A percentile compares a stretch with the other conserved stretches of the same genome.
phyloP scores from a whole-genome alignment of 1,140 invertebrate species.

The Drosophila truncata region DNA sequence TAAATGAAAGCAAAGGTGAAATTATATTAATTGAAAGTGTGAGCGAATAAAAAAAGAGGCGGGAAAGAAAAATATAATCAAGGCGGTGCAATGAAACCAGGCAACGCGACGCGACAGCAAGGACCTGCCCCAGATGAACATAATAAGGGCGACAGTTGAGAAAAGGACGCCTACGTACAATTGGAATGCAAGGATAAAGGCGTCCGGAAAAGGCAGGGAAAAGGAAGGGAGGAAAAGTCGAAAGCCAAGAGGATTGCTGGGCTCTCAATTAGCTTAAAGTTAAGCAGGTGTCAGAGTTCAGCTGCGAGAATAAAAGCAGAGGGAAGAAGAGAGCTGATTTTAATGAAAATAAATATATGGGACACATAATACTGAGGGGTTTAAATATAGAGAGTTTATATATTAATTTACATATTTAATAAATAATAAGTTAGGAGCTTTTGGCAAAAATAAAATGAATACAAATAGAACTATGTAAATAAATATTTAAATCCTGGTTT shows the following conservation, averaged over 20 bases:
- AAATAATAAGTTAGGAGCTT: not conserved
- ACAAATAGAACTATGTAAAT: no score
- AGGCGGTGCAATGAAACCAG: conserved; percentile 26
- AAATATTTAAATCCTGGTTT: no score
- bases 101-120: not conserved
- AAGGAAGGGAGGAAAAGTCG: conserved; percentile 11
- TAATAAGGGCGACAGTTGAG: conserved; percentile 46
- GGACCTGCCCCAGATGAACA: conserved; percentile 7
- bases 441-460: no score
- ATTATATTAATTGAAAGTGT: conserved; percentile 72
- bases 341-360: not conserved
- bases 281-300: conserved; percentile 27
- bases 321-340: not conserved
- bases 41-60: conserved; percentile 17
- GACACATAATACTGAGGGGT: not conserved
- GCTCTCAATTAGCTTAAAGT: conserved; percentile 44
- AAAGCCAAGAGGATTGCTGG: conserved; percentile 20
- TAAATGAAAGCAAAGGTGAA: conserved; percentile 64
- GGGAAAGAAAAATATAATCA: conserved; percentile 36
- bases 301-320: no score
- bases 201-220: not conserved
- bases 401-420: not conserved
- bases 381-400: not conserved
- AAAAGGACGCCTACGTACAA: conserved; percentile 36
- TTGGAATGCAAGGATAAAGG: conserved; percentile 39